Base-by-base conservation (phyloP, 1,140 invertebrate genomes). In the Stratiolaelaps scimitus region DNA sequence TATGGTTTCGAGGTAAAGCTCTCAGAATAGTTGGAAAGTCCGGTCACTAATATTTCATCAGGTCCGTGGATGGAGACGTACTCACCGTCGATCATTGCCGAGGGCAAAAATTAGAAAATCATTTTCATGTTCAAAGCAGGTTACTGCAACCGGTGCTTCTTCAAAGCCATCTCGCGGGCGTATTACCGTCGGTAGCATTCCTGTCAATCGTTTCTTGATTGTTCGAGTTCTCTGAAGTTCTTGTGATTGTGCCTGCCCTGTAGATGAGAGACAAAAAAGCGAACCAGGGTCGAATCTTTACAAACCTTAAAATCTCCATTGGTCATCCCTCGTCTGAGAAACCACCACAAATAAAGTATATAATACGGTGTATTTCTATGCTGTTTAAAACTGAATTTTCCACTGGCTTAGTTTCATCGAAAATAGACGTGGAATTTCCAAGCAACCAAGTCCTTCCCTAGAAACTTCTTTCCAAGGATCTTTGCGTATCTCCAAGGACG, bases 141-240 rank as follows among this genome's bases (percentile, higher is more conserved):
- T 34, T 4, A 60, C 53, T 2, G 53, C 53, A 60, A 23, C 53
- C 2, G 53, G 53, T 1, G 53, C 34, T 26, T 60, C 53, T 26
- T 26, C 53, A 26, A 15, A 60, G 34, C 53, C 53, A 15, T 60
- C 53, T 34, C 20, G 13, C 2, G 53, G 53, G 4, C 53, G 26
- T 17, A 60, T 60, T 13, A 60, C 53, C 4, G 17, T 60, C 2
- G 53, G 53, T 23, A 60, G 23, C 53, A 60, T 60, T 1, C 53
- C 53, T 15, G 53, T 60, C 13, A 60, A 34, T 1, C 53, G 53
- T 10, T 60, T 60, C 53, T 60, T 60, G 13, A 60, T 60, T 15
- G 53, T 60, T 10, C 53, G 53, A 60, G 53, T 60, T 60, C 53
- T 15, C 23, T 60, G 53, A 17, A 60, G 53, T 60, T 60, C 53